Percentiles rank a stretch among this genome's conserved stretches.
These are phyloP conservation scores for Tragelaphus buxtoni DNA, from an alignment of 2,113 vertebrate genomes.

Conservation along the genomic window DNA sequence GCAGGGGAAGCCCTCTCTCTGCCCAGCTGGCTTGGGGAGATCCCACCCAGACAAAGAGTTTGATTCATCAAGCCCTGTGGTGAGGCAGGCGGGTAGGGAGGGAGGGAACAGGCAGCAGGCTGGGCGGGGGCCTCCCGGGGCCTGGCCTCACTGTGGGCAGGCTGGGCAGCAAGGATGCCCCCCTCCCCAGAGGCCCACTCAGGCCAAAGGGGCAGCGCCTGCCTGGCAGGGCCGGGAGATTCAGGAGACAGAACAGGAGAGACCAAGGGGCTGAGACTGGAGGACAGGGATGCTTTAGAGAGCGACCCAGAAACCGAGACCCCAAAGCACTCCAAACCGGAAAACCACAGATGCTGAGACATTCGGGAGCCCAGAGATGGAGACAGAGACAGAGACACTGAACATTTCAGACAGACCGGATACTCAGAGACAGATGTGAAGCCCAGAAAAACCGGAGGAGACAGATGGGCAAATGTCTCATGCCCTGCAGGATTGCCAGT, in stretches of 20 bases:
- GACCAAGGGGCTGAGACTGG: background rate
- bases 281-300: background rate
- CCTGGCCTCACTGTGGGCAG: slow-evolving; percentile 60
- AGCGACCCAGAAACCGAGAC: background rate
- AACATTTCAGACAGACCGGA: background rate
- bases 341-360: slow-evolving; percentile 42
- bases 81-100: slow-evolving; percentile 55
- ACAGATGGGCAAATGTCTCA: slow-evolving; percentile 7
- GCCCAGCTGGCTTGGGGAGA: slow-evolving; percentile 70
- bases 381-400: background rate
- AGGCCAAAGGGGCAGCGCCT: slow-evolving; percentile 44
- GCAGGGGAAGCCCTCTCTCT: slow-evolving; percentile 70
- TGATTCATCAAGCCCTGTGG: slow-evolving; percentile 76
- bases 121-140: slow-evolving; percentile 71
- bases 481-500: background rate
- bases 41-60: slow-evolving; percentile 77
- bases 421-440: background rate
- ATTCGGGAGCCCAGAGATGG: background rate
- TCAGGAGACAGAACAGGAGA: background rate
- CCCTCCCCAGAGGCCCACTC: background rate
- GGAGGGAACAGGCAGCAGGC: slow-evolving; percentile 61
- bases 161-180: slow-evolving; percentile 44
- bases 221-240: background rate
- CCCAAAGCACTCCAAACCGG: background rate
- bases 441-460: background rate